Evolutionary conservation across 2,797 vertebrate species (phyloP).

Genomic region (Arctocebus calabarensis): DNA sequence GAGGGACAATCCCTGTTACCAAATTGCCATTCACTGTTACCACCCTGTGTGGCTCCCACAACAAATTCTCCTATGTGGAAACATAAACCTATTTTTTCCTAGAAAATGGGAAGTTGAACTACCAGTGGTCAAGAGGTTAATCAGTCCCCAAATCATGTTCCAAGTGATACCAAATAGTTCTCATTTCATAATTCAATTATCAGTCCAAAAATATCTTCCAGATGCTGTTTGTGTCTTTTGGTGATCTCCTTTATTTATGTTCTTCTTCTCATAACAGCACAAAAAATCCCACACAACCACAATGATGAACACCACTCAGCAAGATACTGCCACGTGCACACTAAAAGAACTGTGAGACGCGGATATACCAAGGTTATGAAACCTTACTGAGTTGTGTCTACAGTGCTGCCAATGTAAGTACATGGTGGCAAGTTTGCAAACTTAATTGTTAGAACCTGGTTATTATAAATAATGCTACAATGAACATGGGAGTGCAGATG

Average conservation of each 20-base stretch:
- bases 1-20: background rate
- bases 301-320: too few relatives aligned
- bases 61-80: background rate
- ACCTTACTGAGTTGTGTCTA: too few relatives aligned
- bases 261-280: accelerated
- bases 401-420: too few relatives aligned
- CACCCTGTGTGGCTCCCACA: background rate
- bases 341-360: too few relatives aligned
- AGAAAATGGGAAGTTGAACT: background rate
- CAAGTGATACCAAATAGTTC: background rate
- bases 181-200: background rate
- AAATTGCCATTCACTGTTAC: background rate
- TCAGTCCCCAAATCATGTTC: background rate
- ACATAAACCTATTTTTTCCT: background rate
- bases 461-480: background rate
- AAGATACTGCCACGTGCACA: too few relatives aligned
- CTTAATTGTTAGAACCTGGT: too few relatives aligned
- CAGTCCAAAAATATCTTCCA: background rate
- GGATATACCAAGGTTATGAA: too few relatives aligned
- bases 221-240: background rate
- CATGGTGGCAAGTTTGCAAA: too few relatives aligned
- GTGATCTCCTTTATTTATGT: background rate
- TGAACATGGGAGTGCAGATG: background rate
- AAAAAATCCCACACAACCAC: too few relatives aligned
- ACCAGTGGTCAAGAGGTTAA: background rate